Conservation (phyloP, 2,888 invertebrate species). For the Sarcophaga subvicina region DNA sequence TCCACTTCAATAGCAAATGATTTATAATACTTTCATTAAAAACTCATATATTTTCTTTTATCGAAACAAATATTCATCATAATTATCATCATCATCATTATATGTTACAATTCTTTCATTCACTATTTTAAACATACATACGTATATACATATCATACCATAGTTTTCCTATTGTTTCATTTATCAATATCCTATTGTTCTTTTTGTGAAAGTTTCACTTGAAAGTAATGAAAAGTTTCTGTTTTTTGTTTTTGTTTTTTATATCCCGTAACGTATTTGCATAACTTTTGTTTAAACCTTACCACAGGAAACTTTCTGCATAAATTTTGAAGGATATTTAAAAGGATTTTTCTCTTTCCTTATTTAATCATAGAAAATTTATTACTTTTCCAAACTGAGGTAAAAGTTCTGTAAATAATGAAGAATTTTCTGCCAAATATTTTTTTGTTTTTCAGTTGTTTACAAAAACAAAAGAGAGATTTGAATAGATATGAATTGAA, state of each 20-base stretch:
- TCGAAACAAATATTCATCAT: constrained; percentile 23
- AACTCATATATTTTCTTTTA: constrained; percentile 17
- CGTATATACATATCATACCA: background rate
- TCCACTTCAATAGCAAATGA: constrained; percentile 25
- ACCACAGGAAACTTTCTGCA: background rate
- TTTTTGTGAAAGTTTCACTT: constrained; percentile 32
- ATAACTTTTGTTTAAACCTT: constrained; percentile 25
- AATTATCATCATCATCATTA: background rate
- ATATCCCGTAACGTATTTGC: constrained; percentile 9
- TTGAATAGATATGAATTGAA: too few species aligned
- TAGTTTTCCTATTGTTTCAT: background rate
- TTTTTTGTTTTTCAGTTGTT: too few species aligned
- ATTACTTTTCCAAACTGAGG: background rate
- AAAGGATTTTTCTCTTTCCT: background rate
- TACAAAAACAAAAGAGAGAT: too few species aligned
- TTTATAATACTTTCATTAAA: constrained; percentile 33
- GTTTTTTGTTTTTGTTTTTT: background rate
- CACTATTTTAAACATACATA: background rate
- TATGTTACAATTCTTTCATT: background rate
- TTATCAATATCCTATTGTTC: constrained; percentile 38
- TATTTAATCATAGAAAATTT: background rate
- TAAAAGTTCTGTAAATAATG: background rate
- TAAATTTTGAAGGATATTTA: background rate
- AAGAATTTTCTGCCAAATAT: too few species aligned
- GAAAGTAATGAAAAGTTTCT: constrained; percentile 21